A percentile compares a stretch with the other conserved stretches of the same genome.
Conservation (phyloP, 2,113 vertebrate genomes). For the Madoqua kirkii region DNA sequence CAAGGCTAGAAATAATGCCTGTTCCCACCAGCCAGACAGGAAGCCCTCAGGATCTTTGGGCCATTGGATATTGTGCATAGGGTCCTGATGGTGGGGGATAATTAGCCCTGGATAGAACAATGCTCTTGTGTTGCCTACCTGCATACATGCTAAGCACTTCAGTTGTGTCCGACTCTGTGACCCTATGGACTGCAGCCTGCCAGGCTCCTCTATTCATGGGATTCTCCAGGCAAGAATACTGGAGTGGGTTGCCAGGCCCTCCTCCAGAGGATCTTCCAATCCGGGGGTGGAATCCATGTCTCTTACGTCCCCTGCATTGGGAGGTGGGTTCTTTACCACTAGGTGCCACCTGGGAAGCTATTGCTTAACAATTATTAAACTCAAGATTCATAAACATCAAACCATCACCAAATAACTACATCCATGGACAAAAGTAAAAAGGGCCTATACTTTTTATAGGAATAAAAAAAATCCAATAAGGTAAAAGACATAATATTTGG, state of each 20-base stretch:
- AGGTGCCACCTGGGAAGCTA: background rate
- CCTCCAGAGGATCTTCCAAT: background rate
- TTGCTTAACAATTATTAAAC: background rate
- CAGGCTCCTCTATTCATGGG: background rate
- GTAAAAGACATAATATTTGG: background rate
- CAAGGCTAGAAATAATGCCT: too few species aligned
- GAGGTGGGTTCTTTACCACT: background rate
- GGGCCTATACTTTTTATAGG: background rate
- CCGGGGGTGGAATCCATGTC: background rate
- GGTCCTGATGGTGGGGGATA: background rate
- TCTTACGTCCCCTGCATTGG: background rate
- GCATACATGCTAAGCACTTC: background rate
- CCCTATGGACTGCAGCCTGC: background rate
- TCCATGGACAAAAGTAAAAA: background rate
- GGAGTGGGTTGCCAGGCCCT: background rate
- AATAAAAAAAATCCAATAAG: background rate
- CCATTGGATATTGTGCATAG: accelerated
- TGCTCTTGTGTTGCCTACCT: background rate
- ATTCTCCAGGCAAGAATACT: background rate
- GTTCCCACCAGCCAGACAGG: background rate
- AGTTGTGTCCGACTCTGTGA: background rate
- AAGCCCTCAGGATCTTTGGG: background rate
- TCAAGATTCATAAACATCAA: background rate
- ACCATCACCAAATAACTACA: background rate
- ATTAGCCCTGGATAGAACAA: background rate